Base-by-base conservation (phyloP, 2,888 invertebrate species). In the Sarcophaga variegata region DNA sequence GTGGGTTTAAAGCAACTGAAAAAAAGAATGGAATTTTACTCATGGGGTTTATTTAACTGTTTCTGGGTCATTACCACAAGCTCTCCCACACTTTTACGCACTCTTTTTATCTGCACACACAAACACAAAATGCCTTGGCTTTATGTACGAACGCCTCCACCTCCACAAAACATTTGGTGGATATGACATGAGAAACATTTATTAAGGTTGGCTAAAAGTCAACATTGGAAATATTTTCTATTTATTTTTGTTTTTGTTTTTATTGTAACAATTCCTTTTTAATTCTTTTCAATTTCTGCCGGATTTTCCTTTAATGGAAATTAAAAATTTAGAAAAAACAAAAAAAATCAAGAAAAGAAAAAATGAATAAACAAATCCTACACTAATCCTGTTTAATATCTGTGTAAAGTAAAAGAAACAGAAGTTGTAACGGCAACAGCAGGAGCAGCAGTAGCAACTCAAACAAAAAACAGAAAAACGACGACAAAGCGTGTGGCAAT, bases 61-160 rank as follows among this genome's bases (percentile, higher is more conserved):
- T 82, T 86, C 85, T 82, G 79, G 79, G 71, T 76, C 82, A 86
- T 86, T 86, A 82, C 79, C 82, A 67, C 74, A 82, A 82, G 75
- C 67, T 59, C 60, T 60, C 25, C 74, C 75, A 81, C 82, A 67
- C 14, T 10, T 25, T 27, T 12, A 63, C 49, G 80, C 49, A 47
- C 8, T 20, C 22, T 12, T 49, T 37, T 37, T 37, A 37, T 37
- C 37, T 22, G n/a, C 27, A 47, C 47, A n/a, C 17, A 27, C 22
- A 27, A 27, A 27, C 59, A 59, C n/a, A 25, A n/a, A 64, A 1
- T 37, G 4, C 45, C 45, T 74, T 20, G 20, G 4, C 25, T 11
- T 20, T 17, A n/a, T 17, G 4, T 47, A 69, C 22, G 14, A 12
- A 22, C 66, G 17, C 37, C n/a, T 11, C 3, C 37, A 37, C 37